Percentiles rank a stretch among this genome's conserved stretches.
Evolutionary conservation across 2,113 vertebrate genomes (phyloP).

Genomic region (Psilopsiagon aymara): DNA sequence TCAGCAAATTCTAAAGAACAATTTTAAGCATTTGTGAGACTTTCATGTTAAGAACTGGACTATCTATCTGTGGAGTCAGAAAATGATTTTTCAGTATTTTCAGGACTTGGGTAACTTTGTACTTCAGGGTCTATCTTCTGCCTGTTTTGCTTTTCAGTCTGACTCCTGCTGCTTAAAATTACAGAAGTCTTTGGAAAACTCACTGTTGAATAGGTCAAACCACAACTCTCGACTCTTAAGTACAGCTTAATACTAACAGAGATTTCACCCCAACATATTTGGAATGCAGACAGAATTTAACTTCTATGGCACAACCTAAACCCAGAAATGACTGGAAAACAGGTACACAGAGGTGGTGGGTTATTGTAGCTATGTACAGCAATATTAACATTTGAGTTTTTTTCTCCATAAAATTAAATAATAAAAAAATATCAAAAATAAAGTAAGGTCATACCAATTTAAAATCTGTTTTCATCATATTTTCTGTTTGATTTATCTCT

Average conservation of each 20-base stretch:
- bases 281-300: background rate
- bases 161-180: background rate
- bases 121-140: background rate
- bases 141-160: background rate
- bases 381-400: background rate
- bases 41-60: background rate
- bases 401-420: background rate
- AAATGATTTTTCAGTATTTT: background rate
- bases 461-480: background rate
- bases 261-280: background rate
- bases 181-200: background rate
- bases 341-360: background rate
- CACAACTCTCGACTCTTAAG: background rate
- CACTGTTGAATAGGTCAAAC: background rate
- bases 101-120: background rate
- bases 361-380: background rate
- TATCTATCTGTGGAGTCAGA: background rate
- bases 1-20: background rate
- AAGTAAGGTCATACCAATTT: background rate
- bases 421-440: background rate
- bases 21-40: background rate
- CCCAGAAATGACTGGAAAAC: background rate
- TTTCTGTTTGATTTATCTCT: background rate
- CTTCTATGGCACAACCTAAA: background rate
- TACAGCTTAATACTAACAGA: background rate